Conservation (phyloP, 92 coral and sea anemone genomes). For the Parazoanthus darwini region DNA sequence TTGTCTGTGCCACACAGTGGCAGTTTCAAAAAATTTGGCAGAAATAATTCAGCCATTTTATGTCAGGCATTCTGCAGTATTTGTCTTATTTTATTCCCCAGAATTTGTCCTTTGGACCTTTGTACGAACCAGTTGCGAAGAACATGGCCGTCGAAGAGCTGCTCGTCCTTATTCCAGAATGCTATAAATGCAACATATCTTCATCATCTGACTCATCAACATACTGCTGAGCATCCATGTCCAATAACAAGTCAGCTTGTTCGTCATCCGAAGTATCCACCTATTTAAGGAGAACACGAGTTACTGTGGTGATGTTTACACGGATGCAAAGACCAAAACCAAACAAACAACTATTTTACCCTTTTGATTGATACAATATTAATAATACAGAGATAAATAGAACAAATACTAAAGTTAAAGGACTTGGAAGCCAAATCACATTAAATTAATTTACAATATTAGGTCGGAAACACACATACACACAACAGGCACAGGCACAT, state of each 20-base stretch:
- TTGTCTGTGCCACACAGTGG: neutral
- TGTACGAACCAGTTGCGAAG: neutral
- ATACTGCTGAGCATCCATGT: conserved; percentile 10
- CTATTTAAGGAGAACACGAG: neutral
- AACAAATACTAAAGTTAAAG: too few species aligned
- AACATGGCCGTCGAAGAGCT: neutral
- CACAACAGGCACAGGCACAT: too few species aligned
- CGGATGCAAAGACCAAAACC: neutral
- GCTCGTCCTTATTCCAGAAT: neutral
- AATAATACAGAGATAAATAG: too few species aligned
- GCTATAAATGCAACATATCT: conserved; percentile 31
- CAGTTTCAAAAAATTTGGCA: neutral
- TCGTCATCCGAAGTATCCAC: conserved; percentile 40
- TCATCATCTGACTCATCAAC: conserved; percentile 37
- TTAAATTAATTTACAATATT: too few species aligned
- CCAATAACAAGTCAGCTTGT: conserved; percentile 26
- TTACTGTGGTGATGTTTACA: neutral
- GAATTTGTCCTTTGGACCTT: neutral
- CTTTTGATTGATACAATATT: too few species aligned
- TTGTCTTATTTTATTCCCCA: too few species aligned
- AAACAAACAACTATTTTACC: too few species aligned
- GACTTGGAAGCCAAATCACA: too few species aligned
- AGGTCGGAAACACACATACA: too few species aligned
- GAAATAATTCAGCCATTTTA: neutral
- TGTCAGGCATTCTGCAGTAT: neutral